phyloP scores from a whole-genome alignment of 2,888 invertebrate species.

The Sericinus montela region DNA sequence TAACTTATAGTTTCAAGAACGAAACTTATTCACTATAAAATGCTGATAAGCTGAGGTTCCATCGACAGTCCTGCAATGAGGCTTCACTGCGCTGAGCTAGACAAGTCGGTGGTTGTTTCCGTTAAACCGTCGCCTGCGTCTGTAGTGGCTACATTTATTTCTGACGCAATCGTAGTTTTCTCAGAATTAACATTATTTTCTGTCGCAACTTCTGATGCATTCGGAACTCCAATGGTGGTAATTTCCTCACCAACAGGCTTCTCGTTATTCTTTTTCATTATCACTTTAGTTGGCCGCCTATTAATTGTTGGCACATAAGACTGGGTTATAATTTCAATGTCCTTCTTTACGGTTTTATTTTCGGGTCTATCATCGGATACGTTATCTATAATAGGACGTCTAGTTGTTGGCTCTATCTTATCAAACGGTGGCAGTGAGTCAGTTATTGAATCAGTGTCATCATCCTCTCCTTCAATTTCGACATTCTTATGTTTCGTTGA shows the following conservation, averaged over 20 bases:
- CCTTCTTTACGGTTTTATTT: slow-evolving; percentile 48
- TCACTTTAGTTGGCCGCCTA: slow-evolving; percentile 60
- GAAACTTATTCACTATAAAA: slow-evolving; percentile 71
- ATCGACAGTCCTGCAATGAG: slow-evolving; percentile 28
- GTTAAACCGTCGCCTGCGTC: slow-evolving; percentile 25
- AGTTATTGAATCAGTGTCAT: slow-evolving; percentile 54
- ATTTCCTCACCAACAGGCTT: slow-evolving; percentile 30
- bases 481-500: slow-evolving; percentile 50
- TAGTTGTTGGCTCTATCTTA: slow-evolving; percentile 62
- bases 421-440: slow-evolving; percentile 61
- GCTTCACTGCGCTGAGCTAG: slow-evolving; percentile 37
- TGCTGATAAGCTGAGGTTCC: slow-evolving; percentile 67
- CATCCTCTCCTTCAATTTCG: slow-evolving; percentile 55
- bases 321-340: slow-evolving; percentile 65
- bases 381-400: slow-evolving; percentile 63
- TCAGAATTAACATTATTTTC: slow-evolving; percentile 1
- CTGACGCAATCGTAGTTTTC: slow-evolving; percentile 23
- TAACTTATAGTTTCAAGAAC: slow-evolving; percentile 69
- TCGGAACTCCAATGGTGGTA: slow-evolving; percentile 25
- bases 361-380: slow-evolving; percentile 49
- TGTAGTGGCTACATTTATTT: slow-evolving; percentile 21
- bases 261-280: slow-evolving; percentile 53
- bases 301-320: slow-evolving; percentile 63
- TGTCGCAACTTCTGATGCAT: slow-evolving; percentile 26
- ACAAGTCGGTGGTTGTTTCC: slow-evolving; percentile 27